Evolutionary conservation across 2,888 invertebrate genomes (phyloP).

Genomic region (Agrochola litura): DNA sequence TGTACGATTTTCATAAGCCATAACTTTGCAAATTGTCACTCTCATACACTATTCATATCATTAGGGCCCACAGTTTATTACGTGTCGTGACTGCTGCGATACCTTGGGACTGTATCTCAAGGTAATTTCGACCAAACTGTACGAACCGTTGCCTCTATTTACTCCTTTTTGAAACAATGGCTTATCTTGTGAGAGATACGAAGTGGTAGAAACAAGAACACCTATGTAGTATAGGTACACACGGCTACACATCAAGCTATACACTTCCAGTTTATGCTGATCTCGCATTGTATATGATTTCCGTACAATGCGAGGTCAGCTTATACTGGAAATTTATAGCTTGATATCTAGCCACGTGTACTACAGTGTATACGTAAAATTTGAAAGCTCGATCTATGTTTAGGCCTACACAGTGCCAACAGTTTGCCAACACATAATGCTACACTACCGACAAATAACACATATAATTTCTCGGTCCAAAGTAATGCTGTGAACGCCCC

Average conservation of each 20-base stretch:
- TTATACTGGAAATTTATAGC: no score
- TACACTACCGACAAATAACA: constrained; percentile 47
- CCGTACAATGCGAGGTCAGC: no score
- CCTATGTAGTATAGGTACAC: neutral
- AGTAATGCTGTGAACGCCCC: constrained; percentile 69
- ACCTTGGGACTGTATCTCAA: constrained; percentile 57
- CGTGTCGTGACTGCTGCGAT: constrained; percentile 54
- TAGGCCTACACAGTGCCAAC: constrained; percentile 25
- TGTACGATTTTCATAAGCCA: constrained; percentile 46
- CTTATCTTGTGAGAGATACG: constrained; percentile 28
- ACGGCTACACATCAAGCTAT: no score
- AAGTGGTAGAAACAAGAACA: constrained; percentile 17
- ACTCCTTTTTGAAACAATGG: constrained; percentile 49
- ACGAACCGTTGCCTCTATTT: constrained; percentile 37
- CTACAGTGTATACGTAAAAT: constrained; percentile 18
- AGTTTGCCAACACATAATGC: constrained; percentile 55
- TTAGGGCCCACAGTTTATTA: constrained; percentile 54
- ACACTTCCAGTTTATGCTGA: no score
- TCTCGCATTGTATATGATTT: no score
- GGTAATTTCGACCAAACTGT: constrained; percentile 52
- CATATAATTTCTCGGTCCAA: constrained; percentile 53
- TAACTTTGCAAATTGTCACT: constrained; percentile 55
- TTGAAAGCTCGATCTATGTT: constrained; percentile 46
- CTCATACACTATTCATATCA: constrained; percentile 63
- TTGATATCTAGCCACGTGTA: neutral